Evolutionary conservation across 1,140 invertebrate species (phyloP).

Genomic region (Apocrypta bakeri): DNA sequence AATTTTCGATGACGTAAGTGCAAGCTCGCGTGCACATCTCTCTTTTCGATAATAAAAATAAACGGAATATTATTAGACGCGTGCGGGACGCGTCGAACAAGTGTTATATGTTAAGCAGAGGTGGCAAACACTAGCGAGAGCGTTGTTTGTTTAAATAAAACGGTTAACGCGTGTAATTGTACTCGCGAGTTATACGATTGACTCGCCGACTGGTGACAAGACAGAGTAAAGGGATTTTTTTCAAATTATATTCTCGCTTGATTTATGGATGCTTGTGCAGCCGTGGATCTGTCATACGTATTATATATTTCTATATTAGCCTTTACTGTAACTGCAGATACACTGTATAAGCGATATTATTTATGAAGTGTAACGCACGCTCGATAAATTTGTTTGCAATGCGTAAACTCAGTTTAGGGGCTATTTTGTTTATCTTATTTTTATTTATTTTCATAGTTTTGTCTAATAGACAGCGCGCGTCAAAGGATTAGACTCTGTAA

Average conservation of each 20-base stretch:
- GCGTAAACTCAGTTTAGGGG: background rate
- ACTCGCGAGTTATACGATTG: background rate
- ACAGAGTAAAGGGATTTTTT: background rate
- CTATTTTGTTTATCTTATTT: background rate
- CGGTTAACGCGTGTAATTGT: background rate
- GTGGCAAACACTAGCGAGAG: background rate
- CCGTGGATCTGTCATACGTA: background rate
- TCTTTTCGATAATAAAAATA: constrained; percentile 34
- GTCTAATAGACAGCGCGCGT: background rate
- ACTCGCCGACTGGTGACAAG: background rate
- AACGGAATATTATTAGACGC: constrained; percentile 25
- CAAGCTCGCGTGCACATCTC: constrained; percentile 5
- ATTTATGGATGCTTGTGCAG: background rate
- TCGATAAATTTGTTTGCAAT: background rate
- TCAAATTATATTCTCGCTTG: background rate
- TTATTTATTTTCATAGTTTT: background rate
- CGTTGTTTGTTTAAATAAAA: background rate
- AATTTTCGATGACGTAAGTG: constrained; percentile 35
- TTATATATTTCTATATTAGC: background rate
- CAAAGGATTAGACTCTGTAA: background rate
- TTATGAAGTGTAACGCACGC: background rate
- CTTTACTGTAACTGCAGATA: background rate
- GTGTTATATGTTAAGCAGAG: background rate
- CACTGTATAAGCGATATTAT: background rate
- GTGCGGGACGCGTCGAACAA: background rate